Conservation (phyloP, 2,888 invertebrate genomes). For the Lycocerus yunnanus region DNA sequence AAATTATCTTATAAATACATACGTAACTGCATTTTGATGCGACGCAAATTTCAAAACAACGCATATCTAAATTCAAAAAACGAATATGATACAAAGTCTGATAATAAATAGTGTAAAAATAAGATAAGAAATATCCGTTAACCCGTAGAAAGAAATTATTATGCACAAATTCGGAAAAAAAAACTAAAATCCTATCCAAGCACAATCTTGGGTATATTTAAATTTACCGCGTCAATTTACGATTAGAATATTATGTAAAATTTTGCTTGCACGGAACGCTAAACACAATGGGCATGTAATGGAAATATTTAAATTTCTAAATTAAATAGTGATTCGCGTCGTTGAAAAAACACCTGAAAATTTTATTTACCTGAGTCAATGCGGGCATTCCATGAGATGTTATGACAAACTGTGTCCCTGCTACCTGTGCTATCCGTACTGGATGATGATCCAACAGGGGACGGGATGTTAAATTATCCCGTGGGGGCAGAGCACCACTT, state of each 20-base stretch:
- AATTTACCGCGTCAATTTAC: background rate
- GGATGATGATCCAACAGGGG: slow-evolving; percentile 50
- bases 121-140: background rate
- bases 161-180: background rate
- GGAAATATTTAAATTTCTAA: background rate
- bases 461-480: slow-evolving; percentile 50
- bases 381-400: slow-evolving; percentile 56
- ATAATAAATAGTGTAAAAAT: background rate
- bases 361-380: slow-evolving; percentile 56
- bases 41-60: background rate
- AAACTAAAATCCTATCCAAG: background rate
- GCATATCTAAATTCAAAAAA: background rate
- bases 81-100: background rate
- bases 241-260: background rate
- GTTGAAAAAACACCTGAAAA: background rate
- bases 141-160: background rate
- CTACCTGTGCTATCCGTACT: slow-evolving; percentile 53
- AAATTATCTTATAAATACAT: background rate
- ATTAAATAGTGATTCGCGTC: background rate
- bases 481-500: slow-evolving; percentile 54
- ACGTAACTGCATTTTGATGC: background rate
- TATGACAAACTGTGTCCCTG: slow-evolving; percentile 53
- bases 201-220: background rate
- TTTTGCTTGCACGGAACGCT: background rate
- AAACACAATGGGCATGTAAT: background rate